A percentile compares a stretch with the other conserved stretches of the same genome.
Conservation (phyloP, 2,113 vertebrate species). For the Elaphurus davidianus region DNA sequence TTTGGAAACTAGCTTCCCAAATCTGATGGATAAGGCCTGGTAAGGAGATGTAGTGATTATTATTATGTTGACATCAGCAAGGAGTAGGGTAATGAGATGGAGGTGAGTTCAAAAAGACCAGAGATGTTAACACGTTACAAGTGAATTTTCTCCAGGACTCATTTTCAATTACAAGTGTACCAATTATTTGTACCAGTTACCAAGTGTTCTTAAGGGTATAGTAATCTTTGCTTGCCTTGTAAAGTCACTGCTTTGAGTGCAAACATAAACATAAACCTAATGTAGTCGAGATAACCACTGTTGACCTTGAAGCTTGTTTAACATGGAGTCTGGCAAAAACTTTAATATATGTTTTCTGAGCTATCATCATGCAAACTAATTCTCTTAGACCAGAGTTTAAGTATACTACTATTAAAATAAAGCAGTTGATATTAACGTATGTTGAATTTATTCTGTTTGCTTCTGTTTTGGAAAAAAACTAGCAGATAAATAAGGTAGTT, state of each 20-base stretch:
- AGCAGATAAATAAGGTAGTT: background rate
- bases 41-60: slow-evolving; percentile 23
- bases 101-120: background rate
- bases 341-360: slow-evolving; percentile 8
- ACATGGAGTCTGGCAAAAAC: background rate
- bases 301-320: background rate
- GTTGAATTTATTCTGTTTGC: slow-evolving; percentile 23
- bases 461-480: background rate
- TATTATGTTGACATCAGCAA: slow-evolving; percentile 5
- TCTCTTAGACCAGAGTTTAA: background rate
- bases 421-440: slow-evolving; percentile 17
- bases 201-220: background rate
- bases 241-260: background rate
- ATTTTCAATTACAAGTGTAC: background rate
- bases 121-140: background rate
- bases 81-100: background rate
- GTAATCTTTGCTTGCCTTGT: background rate
- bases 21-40: background rate
- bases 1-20: slow-evolving; percentile 28
- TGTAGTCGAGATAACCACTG: background rate
- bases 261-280: background rate
- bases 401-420: slow-evolving; percentile 25
- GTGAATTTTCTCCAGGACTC: background rate
- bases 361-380: slow-evolving; percentile 15
- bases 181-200: background rate